These are phyloP conservation scores for Callimorpha dominula DNA, from an alignment of 2,888 invertebrate genomes.

Conservation along the genomic window DNA sequence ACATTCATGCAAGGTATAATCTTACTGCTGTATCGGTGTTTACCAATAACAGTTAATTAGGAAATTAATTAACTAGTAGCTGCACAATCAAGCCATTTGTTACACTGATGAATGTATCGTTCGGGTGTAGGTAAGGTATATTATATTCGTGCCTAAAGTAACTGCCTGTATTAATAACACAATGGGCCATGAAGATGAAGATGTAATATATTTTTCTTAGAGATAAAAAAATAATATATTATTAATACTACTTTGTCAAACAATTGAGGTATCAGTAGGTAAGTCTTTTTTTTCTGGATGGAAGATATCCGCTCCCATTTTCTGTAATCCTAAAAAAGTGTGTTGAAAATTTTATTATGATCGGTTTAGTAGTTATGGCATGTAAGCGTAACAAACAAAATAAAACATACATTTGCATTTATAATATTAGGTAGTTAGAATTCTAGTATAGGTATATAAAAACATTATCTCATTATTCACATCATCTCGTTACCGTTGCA, in stretches of 20 bases:
- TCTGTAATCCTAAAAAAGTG: not conserved
- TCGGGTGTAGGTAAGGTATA: not conserved
- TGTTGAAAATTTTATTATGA: not conserved
- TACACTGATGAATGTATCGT: conserved; percentile 6
- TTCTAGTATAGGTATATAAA: too few species aligned
- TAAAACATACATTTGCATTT: not conserved
- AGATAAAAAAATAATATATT: not conserved
- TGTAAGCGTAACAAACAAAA: not conserved
- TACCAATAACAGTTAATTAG: conserved; percentile 15
- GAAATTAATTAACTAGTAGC: conserved; percentile 11
- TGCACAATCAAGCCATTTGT: conserved; percentile 2
- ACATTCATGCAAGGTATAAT: not conserved
- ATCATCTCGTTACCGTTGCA: too few species aligned
- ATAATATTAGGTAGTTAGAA: too few species aligned
- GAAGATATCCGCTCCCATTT: not conserved
- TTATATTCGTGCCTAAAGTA: not conserved
- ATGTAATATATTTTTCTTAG: not conserved
- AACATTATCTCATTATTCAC: too few species aligned
- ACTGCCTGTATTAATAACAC: not conserved
- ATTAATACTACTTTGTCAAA: not conserved
- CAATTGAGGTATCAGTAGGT: not conserved
- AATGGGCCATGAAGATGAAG: not conserved
- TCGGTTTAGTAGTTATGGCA: not conserved
- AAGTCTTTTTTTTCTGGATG: not conserved
- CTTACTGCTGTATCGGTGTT: not conserved